Evolutionary conservation across 2,797 vertebrate species (phyloP).

Genomic region (Alectoris magna): DNA sequence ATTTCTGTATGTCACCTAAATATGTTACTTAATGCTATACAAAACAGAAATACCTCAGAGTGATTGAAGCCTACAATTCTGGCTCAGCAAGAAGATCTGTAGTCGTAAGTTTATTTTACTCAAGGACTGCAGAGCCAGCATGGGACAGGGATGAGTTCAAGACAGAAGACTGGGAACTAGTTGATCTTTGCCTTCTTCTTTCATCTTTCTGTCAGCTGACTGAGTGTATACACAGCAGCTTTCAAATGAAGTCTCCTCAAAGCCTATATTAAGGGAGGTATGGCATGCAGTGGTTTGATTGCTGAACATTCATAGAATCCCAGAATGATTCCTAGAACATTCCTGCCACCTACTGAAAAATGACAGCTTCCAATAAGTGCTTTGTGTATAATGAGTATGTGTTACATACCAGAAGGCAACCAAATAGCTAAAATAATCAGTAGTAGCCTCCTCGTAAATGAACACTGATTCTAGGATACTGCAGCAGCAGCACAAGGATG

Average conservation of each 20-base stretch:
- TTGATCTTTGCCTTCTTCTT: background rate
- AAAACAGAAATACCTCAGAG: background rate
- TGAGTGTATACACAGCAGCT: background rate
- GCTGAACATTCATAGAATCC: background rate
- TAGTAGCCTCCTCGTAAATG: background rate
- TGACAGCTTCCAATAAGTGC: accelerated
- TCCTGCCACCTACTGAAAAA: background rate
- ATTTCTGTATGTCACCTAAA: background rate
- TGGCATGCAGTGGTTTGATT: accelerated
- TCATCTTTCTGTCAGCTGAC: background rate
- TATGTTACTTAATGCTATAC: background rate
- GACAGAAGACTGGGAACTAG: background rate
- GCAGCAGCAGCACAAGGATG: background rate
- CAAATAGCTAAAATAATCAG: background rate
- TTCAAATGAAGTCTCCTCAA: background rate
- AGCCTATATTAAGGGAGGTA: background rate
- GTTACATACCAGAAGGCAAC: background rate
- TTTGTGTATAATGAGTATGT: background rate
- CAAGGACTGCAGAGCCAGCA: background rate
- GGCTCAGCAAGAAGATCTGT: background rate
- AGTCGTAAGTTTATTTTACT: background rate
- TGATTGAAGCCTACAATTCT: background rate
- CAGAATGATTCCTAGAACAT: background rate
- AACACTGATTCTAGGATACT: background rate
- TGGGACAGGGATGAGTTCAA: background rate